These are phyloP conservation scores for Apostichopus japonicus DNA, from an alignment of 35 echinoderm and acorn worm genomes.

Conservation along the genomic window DNA sequence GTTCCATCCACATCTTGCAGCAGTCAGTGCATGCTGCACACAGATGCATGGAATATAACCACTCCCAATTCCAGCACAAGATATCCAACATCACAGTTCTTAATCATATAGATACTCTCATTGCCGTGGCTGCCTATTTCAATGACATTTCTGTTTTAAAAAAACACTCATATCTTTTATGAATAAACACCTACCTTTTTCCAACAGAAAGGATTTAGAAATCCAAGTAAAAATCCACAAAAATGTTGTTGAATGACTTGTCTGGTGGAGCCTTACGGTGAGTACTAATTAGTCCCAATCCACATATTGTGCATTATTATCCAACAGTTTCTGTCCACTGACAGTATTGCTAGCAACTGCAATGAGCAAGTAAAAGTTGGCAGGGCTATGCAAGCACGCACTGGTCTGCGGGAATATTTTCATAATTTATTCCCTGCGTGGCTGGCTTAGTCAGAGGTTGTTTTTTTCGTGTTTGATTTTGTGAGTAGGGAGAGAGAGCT, in stretches of 20 bases:
- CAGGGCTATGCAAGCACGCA: too few relatives aligned
- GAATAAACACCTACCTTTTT: background rate
- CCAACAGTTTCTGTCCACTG: background rate
- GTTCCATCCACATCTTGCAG: background rate
- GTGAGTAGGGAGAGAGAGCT: background rate
- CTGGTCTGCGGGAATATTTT: background rate
- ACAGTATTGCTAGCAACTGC: background rate
- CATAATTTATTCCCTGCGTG: constrained; percentile 45
- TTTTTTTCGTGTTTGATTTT: background rate
- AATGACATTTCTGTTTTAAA: background rate
- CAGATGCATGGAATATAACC: background rate
- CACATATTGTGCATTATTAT: constrained; percentile 25
- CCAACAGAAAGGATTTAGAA: background rate
- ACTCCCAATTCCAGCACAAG: background rate
- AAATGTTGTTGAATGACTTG: background rate
- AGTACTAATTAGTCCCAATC: constrained; percentile 42
- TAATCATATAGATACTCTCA: background rate
- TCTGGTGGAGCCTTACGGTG: background rate
- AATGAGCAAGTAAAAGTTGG: background rate
- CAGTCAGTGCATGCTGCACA: background rate
- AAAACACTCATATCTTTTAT: background rate
- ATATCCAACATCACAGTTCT: background rate
- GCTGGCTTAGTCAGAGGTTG: background rate
- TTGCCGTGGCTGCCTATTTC: background rate
- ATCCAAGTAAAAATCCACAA: constrained; percentile 22